A percentile compares a stretch with the other conserved stretches of the same genome.
Evolutionary conservation across 2,888 invertebrate genomes (phyloP).

Genomic region (Ectemnius cavifrons): DNA sequence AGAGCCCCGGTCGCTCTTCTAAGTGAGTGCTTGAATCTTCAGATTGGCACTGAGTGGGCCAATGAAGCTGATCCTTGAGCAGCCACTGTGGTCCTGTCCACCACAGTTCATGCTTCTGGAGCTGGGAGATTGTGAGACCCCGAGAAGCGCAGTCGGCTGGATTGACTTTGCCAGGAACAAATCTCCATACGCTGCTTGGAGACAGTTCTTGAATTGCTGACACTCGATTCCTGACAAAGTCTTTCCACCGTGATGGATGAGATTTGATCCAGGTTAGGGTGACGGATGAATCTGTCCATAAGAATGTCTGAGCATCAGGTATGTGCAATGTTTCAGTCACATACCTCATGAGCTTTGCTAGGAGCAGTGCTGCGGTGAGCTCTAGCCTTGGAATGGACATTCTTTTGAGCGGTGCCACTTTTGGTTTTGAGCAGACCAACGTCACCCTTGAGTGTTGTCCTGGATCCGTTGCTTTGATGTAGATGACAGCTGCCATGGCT

Average conservation of each 20-base stretch:
- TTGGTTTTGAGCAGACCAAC: constrained; percentile 40
- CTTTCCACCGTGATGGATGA: constrained; percentile 50
- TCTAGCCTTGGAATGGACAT: constrained; percentile 56
- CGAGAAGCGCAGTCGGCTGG: constrained; percentile 49
- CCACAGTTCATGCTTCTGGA: constrained; percentile 28
- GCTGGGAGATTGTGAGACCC: constrained; percentile 31
- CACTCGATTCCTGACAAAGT: constrained; percentile 45
- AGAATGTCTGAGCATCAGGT: not conserved
- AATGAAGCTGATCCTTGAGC: not conserved
- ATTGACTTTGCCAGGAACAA: constrained; percentile 41
- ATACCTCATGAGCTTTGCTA: constrained; percentile 29
- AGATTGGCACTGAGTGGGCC: not conserved
- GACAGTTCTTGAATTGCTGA: constrained; percentile 40
- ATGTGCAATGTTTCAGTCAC: constrained; percentile 23
- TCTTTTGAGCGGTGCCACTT: constrained; percentile 48
- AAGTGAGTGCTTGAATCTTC: constrained; percentile 21
- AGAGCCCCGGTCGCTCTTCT: constrained; percentile 8
- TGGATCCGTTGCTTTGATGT: no score
- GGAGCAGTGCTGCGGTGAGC: constrained; percentile 49
- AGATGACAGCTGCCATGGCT: no score
- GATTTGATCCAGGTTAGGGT: constrained; percentile 44
- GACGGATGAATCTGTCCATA: constrained; percentile 43
- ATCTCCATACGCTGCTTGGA: constrained; percentile 27
- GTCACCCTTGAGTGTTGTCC: not conserved
- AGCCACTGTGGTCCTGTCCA: constrained; percentile 42